These are phyloP conservation scores for Caenorhabditis sp. DNA, from an alignment of 2,888 invertebrate species.

Conservation along the genomic window DNA sequence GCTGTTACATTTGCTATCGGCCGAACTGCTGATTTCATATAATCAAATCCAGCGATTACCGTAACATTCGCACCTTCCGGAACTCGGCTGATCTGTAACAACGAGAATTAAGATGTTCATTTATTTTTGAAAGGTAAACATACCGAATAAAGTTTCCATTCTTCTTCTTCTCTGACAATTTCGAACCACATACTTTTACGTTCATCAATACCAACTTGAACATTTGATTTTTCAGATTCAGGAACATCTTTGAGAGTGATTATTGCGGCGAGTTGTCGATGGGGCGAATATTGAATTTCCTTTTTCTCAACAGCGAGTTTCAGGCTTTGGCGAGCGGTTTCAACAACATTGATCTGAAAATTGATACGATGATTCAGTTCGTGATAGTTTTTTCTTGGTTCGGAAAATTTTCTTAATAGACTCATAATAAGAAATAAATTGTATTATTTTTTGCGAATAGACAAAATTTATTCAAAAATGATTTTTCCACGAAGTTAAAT, in stretches of 20 bases:
- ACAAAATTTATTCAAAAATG: too few relatives aligned
- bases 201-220: conserved; percentile 34
- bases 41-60: neutral
- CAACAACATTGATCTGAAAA: conserved; percentile 44
- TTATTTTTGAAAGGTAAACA: neutral
- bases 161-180: conserved; percentile 18
- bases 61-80: conserved; percentile 25
- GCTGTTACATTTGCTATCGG: neutral
- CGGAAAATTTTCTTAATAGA: too few relatives aligned
- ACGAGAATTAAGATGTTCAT: conserved; percentile 1
- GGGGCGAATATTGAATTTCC: conserved; percentile 19
- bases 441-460: too few relatives aligned
- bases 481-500: too few relatives aligned
- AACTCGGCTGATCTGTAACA: conserved; percentile 13
- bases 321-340: conserved; percentile 21
- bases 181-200: conserved; percentile 43
- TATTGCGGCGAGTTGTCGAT: conserved; percentile 34
- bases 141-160: conserved; percentile 29
- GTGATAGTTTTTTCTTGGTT: neutral
- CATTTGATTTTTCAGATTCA: neutral
- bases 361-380: neutral
- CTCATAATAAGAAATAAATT: too few relatives aligned
- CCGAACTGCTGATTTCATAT: too few relatives aligned
- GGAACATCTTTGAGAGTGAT: conserved; percentile 31
- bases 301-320: conserved; percentile 27